These are phyloP conservation scores for Scylla paramamosain DNA, from an alignment of 1,140 invertebrate genomes.

Conservation along the genomic window DNA sequence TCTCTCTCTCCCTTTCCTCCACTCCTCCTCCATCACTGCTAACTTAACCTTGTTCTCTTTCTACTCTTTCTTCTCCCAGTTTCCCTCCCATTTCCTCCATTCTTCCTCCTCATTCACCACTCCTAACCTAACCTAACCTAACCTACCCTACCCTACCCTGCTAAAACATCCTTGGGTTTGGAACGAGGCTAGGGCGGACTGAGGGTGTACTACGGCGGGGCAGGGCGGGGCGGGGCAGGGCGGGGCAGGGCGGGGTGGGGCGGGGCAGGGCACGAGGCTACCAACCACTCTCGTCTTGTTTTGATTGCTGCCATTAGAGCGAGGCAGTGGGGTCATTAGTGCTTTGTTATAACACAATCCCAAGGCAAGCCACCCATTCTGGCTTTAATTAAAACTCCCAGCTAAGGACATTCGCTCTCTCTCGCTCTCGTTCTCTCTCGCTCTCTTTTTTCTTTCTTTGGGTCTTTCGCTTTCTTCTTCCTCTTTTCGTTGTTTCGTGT, in stretches of 20 bases:
- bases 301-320: conserved; percentile 74
- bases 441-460: neutral
- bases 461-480: neutral
- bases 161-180: too few relatives aligned
- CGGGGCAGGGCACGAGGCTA: neutral
- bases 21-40: neutral
- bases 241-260: neutral
- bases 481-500: neutral
- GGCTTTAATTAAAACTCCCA: conserved; percentile 63
- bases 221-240: neutral
- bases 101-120: neutral
- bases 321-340: conserved; percentile 72
- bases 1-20: neutral
- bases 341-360: conserved; percentile 74
- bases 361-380: conserved; percentile 63
- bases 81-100: neutral
- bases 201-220: neutral
- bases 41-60: neutral
- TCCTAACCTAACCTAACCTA: too few relatives aligned
- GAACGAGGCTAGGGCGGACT: too few relatives aligned
- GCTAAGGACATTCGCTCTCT: conserved; percentile 60
- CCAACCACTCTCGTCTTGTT: conserved; percentile 66
- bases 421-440: neutral
- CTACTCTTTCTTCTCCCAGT: neutral
- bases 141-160: too few relatives aligned